These are phyloP conservation scores for Furcifer pardalis DNA, from an alignment of 2,797 vertebrate species.

Conservation along the genomic window DNA sequence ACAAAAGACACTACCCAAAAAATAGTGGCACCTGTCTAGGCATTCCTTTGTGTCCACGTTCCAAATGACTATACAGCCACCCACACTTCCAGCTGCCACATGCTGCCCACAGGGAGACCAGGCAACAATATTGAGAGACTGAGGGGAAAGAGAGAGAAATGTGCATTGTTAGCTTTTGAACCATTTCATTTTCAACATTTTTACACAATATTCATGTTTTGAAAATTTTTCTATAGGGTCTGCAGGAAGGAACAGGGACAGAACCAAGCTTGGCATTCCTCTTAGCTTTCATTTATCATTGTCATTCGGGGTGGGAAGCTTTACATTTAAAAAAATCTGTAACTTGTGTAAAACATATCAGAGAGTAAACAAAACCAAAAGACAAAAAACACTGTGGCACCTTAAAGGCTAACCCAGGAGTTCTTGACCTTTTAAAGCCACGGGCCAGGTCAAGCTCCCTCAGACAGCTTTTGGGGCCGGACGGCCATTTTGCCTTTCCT, in stretches of 20 bases:
- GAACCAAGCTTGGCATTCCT: too few species aligned
- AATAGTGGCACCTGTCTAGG: conserved; percentile 85
- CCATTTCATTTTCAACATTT: background rate
- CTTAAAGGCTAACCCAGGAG: too few species aligned
- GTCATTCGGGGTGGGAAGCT: background rate
- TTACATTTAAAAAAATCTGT: background rate
- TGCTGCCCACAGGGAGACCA: conserved; percentile 92
- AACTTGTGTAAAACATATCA: too few species aligned
- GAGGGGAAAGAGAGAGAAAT: background rate
- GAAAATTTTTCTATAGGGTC: background rate
- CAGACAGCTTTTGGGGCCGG: too few species aligned
- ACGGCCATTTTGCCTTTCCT: too few species aligned
- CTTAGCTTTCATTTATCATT: background rate
- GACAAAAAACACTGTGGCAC: too few species aligned
- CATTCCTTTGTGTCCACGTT: conserved; percentile 84
- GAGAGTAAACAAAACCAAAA: too few species aligned
- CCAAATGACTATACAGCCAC: conserved; percentile 87
- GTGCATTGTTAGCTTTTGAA: background rate
- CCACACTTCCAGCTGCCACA: conserved; percentile 87
- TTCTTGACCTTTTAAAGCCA: too few species aligned
- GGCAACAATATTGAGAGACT: conserved; percentile 88
- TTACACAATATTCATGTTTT: background rate
- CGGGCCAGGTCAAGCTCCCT: too few species aligned
- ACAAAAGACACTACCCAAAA: background rate
- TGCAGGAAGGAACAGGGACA: background rate